Evolutionary conservation across 2,113 vertebrate genomes (phyloP).

Genomic region (Phycodurus eques): DNA sequence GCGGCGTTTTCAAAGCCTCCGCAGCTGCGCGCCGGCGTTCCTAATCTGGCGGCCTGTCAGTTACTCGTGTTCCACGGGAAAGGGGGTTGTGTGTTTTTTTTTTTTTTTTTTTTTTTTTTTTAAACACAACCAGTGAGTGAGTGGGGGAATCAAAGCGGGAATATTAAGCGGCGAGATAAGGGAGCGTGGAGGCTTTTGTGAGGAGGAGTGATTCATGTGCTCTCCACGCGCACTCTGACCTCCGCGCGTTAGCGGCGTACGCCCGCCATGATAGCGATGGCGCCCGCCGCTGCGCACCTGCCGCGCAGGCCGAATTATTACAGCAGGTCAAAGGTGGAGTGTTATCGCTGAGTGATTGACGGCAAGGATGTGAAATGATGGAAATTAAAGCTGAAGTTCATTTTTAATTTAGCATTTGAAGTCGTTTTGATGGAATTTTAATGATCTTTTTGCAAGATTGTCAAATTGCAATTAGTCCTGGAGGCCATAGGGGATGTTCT

Average conservation of each 20-base stretch:
- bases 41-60: slow-evolving; percentile 74
- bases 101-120: not conserved
- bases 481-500: not conserved
- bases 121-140: slow-evolving; percentile 40
- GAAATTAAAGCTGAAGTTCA: not conserved
- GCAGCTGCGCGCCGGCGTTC: slow-evolving; percentile 56
- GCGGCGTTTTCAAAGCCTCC: slow-evolving; percentile 73
- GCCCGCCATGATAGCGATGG: not conserved
- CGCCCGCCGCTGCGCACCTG: not conserved
- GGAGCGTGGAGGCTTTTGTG: not conserved
- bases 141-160: slow-evolving; percentile 40
- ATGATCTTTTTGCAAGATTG: not conserved
- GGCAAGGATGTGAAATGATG: not conserved
- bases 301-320: not conserved
- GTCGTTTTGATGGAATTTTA: not conserved
- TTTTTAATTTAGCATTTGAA: not conserved
- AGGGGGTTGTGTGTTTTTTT: slow-evolving; percentile 19
- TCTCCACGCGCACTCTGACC: slow-evolving; percentile 9
- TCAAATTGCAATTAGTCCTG: not conserved
- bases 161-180: slow-evolving; percentile 14
- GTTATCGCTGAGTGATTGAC: not conserved
- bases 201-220: slow-evolving; percentile 1
- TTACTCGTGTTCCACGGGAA: slow-evolving; percentile 67
- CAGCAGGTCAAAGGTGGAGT: not conserved
- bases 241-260: not conserved